A percentile compares a stretch with the other conserved stretches of the same genome.
Conservation (phyloP, 2,797 vertebrate genomes). For the Picus viridis region DNA sequence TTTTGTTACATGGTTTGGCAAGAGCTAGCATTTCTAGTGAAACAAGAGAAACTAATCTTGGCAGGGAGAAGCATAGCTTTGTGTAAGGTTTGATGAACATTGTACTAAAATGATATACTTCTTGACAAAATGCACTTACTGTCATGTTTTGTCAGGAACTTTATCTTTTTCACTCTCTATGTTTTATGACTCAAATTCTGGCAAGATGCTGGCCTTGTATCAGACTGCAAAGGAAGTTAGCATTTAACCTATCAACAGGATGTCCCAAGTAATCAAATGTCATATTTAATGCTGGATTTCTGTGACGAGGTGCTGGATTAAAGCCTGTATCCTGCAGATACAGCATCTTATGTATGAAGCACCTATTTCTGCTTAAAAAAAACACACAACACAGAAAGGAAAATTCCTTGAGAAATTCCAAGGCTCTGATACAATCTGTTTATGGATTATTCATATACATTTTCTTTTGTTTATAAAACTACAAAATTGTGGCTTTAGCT, state of each 20-base stretch:
- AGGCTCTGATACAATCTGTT: neutral
- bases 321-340: neutral
- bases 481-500: neutral
- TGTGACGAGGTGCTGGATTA: neutral
- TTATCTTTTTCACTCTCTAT: neutral
- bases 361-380: neutral
- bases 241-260: accelerated
- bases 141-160: neutral
- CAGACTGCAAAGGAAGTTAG: neutral
- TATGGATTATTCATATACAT: neutral
- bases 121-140: neutral
- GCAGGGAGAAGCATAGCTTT: neutral
- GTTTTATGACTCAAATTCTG: neutral
- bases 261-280: neutral
- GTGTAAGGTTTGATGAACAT: neutral
- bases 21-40: neutral
- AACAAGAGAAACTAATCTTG: neutral
- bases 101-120: neutral
- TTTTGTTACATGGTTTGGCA: neutral
- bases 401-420: neutral
- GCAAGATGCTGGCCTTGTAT: neutral
- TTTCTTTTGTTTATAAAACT: neutral
- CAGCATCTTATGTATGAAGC: neutral
- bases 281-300: neutral
- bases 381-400: neutral